Conservation (phyloP, 2,797 vertebrate species). For the Pangasius sanitwongsei region DNA sequence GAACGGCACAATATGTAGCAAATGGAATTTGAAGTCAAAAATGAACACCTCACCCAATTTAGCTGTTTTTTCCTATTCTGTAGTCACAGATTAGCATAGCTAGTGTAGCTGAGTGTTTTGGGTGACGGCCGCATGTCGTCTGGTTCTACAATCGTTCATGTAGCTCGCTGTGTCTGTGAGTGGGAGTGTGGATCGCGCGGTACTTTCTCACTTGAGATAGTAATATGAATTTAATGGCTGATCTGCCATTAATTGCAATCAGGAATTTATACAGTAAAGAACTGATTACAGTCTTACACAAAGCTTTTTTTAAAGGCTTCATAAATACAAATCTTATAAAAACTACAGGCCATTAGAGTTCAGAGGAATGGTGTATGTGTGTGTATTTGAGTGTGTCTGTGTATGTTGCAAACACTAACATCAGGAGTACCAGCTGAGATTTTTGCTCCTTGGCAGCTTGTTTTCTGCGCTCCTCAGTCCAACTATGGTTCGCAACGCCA, state of each 20-base stretch:
- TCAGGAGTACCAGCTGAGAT: constrained; percentile 33
- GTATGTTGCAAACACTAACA: background rate
- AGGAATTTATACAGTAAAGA: constrained; percentile 41
- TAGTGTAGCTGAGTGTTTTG: constrained; percentile 22
- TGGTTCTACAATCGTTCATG: constrained; percentile 14
- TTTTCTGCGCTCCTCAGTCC: constrained; percentile 18
- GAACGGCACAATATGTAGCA: constrained; percentile 55
- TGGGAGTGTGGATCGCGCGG: background rate
- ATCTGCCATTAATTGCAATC: constrained; percentile 38
- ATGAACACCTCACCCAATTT: constrained; percentile 7
- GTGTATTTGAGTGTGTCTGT: background rate
- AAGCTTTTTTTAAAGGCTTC: constrained; percentile 14
- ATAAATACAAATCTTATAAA: background rate
- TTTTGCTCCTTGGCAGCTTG: constrained; percentile 30
- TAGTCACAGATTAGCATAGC: constrained; percentile 18
- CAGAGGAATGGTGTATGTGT: constrained; percentile 8
- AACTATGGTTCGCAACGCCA: constrained; percentile 36
- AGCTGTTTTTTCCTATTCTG: background rate
- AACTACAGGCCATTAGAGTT: constrained; percentile 25
- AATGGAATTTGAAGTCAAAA: background rate
- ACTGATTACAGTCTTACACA: constrained; percentile 1
- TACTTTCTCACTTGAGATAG: constrained; percentile 7
- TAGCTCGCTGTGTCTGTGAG: constrained; percentile 28
- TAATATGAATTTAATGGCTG: constrained; percentile 8
- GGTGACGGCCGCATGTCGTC: constrained; percentile 16